Evolutionary conservation across 2,113 vertebrate genomes (phyloP).

Genomic region (Erinaceus europaeus): DNA sequence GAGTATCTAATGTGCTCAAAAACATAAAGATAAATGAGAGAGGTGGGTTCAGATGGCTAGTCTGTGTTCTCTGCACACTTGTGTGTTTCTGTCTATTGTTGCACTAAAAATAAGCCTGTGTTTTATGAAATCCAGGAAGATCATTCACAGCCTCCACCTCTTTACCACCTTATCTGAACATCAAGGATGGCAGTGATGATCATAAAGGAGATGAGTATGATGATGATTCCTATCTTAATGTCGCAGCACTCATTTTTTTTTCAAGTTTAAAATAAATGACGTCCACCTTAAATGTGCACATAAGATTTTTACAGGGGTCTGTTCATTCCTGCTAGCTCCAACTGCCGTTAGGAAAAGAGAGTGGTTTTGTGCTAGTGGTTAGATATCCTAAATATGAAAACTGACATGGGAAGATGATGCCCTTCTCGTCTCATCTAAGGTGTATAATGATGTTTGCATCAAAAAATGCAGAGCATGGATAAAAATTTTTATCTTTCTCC

Average conservation of each 20-base stretch:
- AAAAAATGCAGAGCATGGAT: not conserved
- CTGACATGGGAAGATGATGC: not conserved
- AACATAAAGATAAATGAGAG: not conserved
- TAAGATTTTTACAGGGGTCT: not conserved
- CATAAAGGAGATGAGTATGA: fast-evolving
- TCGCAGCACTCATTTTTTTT: not conserved
- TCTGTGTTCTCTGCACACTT: not conserved
- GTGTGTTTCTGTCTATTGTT: not conserved
- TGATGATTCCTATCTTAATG: not conserved
- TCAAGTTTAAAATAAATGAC: not conserved
- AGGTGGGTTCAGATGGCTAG: not conserved
- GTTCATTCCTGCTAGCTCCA: not conserved
- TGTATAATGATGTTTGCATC: not conserved
- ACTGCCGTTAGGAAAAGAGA: not conserved
- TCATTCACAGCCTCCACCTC: not conserved
- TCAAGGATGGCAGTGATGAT: no score
- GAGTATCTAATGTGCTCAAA: not conserved
- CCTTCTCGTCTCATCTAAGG: not conserved
- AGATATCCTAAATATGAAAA: not conserved
- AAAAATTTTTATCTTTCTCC: not conserved
- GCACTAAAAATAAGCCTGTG: not conserved
- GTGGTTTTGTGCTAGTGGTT: not conserved
- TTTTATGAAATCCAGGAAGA: fast-evolving
- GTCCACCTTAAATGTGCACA: not conserved
- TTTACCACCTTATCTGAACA: not conserved